These are phyloP conservation scores for Encarsia formosa DNA, from an alignment of 2,888 invertebrate genomes.

Conservation along the genomic window DNA sequence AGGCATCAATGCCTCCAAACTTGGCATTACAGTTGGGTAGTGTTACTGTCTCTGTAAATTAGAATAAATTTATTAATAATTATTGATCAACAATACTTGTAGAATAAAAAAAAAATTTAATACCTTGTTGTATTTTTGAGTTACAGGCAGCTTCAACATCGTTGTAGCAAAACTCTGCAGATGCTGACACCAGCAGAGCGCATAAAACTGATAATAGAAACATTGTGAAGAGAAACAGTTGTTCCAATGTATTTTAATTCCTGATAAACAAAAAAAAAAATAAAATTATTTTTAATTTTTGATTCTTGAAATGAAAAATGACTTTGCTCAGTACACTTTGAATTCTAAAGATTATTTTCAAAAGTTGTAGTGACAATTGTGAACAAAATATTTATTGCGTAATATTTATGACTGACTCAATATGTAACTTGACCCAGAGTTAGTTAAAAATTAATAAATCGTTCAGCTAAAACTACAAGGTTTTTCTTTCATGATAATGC, in stretches of 20 bases:
- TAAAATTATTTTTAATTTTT: not conserved
- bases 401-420: too few relatives aligned
- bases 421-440: too few relatives aligned
- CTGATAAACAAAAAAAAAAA: conserved; percentile 14
- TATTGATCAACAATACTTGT: not conserved
- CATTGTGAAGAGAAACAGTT: too few relatives aligned
- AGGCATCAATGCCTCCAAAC: conserved; percentile 59
- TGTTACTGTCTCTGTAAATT: conserved; percentile 31
- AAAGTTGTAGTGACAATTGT: too few relatives aligned
- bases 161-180: conserved; percentile 61
- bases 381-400: too few relatives aligned
- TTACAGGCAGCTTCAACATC: conserved; percentile 59
- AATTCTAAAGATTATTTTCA: too few relatives aligned
- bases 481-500: too few relatives aligned
- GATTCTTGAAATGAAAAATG: not conserved
- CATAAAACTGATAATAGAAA: conserved; percentile 56
- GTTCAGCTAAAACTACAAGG: too few relatives aligned
- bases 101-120: too few relatives aligned
- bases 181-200: conserved; percentile 54
- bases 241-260: too few relatives aligned
- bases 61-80: conserved; percentile 33
- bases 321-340: too few relatives aligned
- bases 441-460: too few relatives aligned
- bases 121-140: conserved; percentile 50
- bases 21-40: conserved; percentile 60